Conservation (phyloP, 2,888 invertebrate species). For the Spodoptera littoralis region DNA sequence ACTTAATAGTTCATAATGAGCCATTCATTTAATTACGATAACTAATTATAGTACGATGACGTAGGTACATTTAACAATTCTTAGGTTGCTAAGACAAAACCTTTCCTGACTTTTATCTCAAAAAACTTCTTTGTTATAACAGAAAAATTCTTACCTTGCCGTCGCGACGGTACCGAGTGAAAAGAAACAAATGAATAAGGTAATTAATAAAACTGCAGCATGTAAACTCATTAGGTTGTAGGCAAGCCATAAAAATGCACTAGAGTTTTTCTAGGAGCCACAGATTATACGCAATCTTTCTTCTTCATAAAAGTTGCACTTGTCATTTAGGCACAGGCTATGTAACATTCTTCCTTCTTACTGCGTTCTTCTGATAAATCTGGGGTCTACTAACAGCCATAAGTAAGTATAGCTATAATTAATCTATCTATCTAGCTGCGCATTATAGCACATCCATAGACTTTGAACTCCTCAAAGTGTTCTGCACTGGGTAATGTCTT, state of each 20-base stretch:
- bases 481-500: background rate
- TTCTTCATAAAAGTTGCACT: constrained; percentile 32
- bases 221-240: constrained; percentile 31
- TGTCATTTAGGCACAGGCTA: constrained; percentile 38
- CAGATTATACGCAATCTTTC: constrained; percentile 13
- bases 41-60: constrained; percentile 9
- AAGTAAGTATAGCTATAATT: constrained; percentile 7
- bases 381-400: background rate
- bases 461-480: background rate
- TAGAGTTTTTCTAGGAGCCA: constrained; percentile 21
- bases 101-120: constrained; percentile 26
- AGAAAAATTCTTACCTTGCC: constrained; percentile 62
- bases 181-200: constrained; percentile 55
- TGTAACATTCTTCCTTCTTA: constrained; percentile 19
- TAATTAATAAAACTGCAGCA: constrained; percentile 39
- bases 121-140: constrained; percentile 53
- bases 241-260: constrained; percentile 30
- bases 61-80: too few relatives aligned
- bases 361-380: constrained; percentile 1
- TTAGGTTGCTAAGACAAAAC: constrained; percentile 2
- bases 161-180: constrained; percentile 54
- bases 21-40: constrained; percentile 38
- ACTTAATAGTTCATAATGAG: constrained; percentile 41
- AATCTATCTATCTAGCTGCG: constrained; percentile 1
- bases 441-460: constrained; percentile 1